Percentiles rank a stretch among this genome's conserved stretches.
phyloP scores from a whole-genome alignment of 2,113 vertebrate species.

The Passer domesticus region DNA sequence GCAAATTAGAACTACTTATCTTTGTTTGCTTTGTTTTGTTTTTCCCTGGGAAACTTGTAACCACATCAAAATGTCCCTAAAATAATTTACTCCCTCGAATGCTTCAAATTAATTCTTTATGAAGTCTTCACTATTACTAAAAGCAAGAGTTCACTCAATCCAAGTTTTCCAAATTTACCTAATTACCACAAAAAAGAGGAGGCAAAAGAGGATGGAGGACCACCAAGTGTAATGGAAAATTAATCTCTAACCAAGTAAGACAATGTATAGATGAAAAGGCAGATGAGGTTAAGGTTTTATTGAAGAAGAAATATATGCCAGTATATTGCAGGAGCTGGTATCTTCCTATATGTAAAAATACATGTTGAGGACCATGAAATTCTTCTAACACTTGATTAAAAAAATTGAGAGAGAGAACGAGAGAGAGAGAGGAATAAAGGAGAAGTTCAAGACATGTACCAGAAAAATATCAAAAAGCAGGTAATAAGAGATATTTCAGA shows the following conservation, averaged over 20 bases:
- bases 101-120: neutral
- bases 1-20: neutral
- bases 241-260: neutral
- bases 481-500: neutral
- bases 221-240: neutral
- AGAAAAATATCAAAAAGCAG: neutral
- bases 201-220: neutral
- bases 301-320: neutral
- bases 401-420: too few species aligned
- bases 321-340: neutral
- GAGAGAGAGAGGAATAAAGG: neutral
- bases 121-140: neutral
- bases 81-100: neutral
- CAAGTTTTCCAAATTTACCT: neutral
- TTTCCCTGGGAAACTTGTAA: neutral
- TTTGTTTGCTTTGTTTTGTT: neutral
- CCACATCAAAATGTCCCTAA: neutral
- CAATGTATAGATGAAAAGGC: neutral
- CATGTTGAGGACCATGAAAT: neutral
- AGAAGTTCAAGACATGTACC: neutral
- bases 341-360: neutral
- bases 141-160: neutral
- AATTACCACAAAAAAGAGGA: neutral
- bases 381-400: neutral
- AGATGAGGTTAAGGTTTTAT: neutral